Percentiles rank a stretch among this genome's conserved stretches.
Conservation (phyloP, 2,797 vertebrate genomes). For the Amblyraja radiata region DNA sequence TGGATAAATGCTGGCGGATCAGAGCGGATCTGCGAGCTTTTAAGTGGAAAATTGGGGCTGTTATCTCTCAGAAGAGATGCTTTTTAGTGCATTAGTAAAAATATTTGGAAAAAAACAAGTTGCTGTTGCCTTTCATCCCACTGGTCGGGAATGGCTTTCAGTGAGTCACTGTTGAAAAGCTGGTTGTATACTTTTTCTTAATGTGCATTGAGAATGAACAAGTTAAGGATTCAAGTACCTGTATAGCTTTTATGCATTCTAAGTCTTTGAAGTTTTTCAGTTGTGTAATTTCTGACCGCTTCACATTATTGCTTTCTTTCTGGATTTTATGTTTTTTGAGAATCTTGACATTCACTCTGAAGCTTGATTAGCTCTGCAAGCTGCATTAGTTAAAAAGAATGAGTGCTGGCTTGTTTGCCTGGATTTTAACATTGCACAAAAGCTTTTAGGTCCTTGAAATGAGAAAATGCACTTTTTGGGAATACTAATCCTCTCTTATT, state of each 20-base stretch:
- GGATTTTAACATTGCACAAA: not conserved
- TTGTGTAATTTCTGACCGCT: not conserved
- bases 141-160: not conserved
- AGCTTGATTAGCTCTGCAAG: not conserved
- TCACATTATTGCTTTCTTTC: not conserved
- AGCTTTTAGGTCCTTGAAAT: not conserved
- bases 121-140: not conserved
- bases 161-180: not conserved
- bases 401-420: not conserved
- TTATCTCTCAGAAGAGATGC: not conserved
- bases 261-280: slow-evolving; percentile 16
- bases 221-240: not conserved
- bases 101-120: not conserved
- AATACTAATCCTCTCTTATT: not conserved
- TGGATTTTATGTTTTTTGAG: slow-evolving; percentile 2
- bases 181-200: not conserved
- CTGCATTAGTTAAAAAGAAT: not conserved
- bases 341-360: not conserved
- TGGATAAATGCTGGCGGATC: too few relatives aligned
- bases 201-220: not conserved
- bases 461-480: not conserved
- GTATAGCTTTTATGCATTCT: not conserved
- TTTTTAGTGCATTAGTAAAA: not conserved
- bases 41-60: too few relatives aligned
- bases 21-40: too few relatives aligned